Conservation (phyloP, 2,113 vertebrate species). For the Turnix velox region DNA sequence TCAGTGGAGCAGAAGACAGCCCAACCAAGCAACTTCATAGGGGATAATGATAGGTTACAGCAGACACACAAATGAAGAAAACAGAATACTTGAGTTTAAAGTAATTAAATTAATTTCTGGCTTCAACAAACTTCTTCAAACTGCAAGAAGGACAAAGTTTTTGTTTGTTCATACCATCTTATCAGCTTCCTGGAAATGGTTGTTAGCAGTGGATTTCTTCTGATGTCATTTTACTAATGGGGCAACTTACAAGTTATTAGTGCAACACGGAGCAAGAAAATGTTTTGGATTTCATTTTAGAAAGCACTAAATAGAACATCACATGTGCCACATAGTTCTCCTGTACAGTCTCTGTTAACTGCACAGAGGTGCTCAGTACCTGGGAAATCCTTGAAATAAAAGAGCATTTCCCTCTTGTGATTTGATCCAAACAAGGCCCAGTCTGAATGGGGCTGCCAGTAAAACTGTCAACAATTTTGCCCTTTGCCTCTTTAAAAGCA, state of each 20-base stretch:
- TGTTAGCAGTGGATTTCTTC: neutral
- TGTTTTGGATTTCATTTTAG: neutral
- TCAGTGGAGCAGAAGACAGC: neutral
- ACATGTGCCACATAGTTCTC: neutral
- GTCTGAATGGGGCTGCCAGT: neutral
- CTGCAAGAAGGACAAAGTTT: neutral
- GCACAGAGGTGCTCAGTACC: neutral
- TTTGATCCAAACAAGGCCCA: neutral
- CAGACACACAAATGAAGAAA: neutral
- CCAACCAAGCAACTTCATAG: neutral
- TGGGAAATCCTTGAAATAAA: neutral
- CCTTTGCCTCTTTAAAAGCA: neutral
- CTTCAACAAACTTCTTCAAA: neutral
- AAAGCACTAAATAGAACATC: neutral
- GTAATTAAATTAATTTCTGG: neutral
- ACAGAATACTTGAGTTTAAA: neutral
- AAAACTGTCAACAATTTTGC: neutral
- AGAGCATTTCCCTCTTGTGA: neutral
- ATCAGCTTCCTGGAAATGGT: neutral
- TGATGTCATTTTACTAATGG: neutral
- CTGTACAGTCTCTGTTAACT: neutral
- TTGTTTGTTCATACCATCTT: neutral
- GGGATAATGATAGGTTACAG: neutral
- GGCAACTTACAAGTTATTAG: neutral
- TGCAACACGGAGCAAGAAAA: neutral